A percentile compares a stretch with the other conserved stretches of the same genome.
These are phyloP conservation scores for Lates japonicus DNA, from an alignment of 2,797 vertebrate species.

Conservation along the genomic window DNA sequence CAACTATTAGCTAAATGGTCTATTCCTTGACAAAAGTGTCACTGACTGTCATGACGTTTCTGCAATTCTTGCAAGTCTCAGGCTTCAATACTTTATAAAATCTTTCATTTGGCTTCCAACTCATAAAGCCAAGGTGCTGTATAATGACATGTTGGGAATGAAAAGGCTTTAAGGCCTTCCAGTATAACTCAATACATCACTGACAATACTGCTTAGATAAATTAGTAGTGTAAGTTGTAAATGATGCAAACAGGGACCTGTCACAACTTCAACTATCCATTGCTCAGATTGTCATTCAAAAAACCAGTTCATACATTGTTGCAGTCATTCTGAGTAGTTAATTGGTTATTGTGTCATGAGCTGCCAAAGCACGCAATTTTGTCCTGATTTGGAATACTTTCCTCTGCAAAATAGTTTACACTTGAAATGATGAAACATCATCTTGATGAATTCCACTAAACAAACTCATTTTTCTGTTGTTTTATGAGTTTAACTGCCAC, in stretches of 20 bases:
- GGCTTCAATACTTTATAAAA: conserved; percentile 3
- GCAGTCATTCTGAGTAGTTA: neutral
- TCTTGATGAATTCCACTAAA: neutral
- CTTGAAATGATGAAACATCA: neutral
- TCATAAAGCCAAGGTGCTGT: neutral
- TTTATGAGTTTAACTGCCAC: neutral
- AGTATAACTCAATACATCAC: conserved; percentile 13
- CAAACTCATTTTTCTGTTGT: neutral
- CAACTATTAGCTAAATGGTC: neutral
- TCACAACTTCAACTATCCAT: neutral
- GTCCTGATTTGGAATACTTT: neutral
- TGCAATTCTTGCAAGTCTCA: neutral
- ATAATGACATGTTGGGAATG: neutral
- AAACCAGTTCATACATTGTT: neutral
- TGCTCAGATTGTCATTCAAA: neutral
- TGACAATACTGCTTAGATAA: conserved; percentile 8
- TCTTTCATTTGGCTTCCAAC: conserved; percentile 18
- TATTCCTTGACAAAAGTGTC: neutral
- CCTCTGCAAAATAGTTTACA: neutral
- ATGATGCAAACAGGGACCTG: neutral
- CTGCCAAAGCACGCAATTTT: neutral
- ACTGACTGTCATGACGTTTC: neutral
- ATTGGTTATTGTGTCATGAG: neutral
- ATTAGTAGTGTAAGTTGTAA: neutral
- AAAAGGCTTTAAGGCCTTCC: neutral